Base-by-base conservation (phyloP, 2,113 vertebrate species). In the Dinomys branickii region DNA sequence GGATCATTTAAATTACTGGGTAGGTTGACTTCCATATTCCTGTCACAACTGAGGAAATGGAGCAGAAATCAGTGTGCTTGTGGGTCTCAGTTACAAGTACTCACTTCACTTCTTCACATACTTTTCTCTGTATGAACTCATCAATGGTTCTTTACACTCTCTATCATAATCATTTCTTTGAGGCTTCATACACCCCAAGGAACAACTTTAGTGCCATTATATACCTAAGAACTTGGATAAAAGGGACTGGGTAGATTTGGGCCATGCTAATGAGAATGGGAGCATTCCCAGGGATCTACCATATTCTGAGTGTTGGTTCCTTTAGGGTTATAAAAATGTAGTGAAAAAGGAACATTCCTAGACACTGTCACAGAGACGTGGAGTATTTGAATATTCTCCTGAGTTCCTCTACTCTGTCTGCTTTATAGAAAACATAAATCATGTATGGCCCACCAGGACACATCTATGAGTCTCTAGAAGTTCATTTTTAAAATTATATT, bases 401-500 rank as follows among this genome's bases (percentile, higher is more conserved):
- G 7, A 63, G 41, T 77, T 82, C 41, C 38, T 96, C 3, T 77
- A 63, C 82, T 44, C 38, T 10, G 44, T 33, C 24, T 65, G 56
- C 38, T 82, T 94, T 26, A 65, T 81, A 90, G 1, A 96, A 90
- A 94, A 82, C 28, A 4, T 58, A 59, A 71, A 63, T 95, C 28
- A 52, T 78, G 7, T 84, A 28, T 41, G 13, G 24, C 90, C n/a
- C 4, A n/a, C 52, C 22, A 81, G 52, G 11, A 75, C 7, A 94
- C 44, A 6, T 22, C 63, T 22, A 85, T 38, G 54, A 73, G 17
- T 30, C 73, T 93, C 26, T 86, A 33, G 78, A 83, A 73, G 12
- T 1, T 90, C 4, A 47, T 4, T 94, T 56, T 75, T 19, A 3
- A 87, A 96, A 91, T 93, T 85, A 22, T 7, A 26, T 26, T 77